A percentile compares a stretch with the other conserved stretches of the same genome.
phyloP scores from a whole-genome alignment of 2,113 vertebrate species.

The Eurystomus gularis region DNA sequence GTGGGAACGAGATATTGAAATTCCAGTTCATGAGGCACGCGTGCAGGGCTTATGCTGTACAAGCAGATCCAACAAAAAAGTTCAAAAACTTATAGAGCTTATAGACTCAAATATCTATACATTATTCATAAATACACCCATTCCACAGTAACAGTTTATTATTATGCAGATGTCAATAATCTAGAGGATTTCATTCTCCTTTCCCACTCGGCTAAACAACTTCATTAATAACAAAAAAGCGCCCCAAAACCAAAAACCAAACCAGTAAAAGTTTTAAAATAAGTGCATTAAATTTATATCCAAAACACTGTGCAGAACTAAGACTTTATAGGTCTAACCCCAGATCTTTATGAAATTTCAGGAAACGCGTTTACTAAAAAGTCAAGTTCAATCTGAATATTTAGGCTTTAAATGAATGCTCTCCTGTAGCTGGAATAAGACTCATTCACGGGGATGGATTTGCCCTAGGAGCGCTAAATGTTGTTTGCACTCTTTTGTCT shows the following conservation, averaged over 20 bases:
- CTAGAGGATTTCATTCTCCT: background rate
- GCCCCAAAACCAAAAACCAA: background rate
- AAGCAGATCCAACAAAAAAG: background rate
- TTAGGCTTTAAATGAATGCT: background rate
- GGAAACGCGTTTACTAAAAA: background rate
- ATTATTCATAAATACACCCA: background rate
- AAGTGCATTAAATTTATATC: background rate
- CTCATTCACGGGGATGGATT: background rate
- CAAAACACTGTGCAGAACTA: background rate
- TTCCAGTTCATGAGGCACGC: background rate
- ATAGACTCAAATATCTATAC: background rate
- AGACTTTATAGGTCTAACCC: background rate
- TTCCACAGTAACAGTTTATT: background rate
- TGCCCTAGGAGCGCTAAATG: background rate
- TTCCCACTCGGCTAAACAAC: background rate
- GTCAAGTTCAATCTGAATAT: background rate
- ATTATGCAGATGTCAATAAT: background rate
- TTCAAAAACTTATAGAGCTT: background rate
- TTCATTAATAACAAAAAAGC: background rate
- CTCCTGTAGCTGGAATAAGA: background rate
- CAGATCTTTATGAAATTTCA: background rate
- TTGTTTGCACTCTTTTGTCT: background rate
- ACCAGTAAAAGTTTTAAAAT: fast-evolving
- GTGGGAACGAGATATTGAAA: background rate
- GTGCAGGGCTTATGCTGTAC: background rate